These are phyloP conservation scores for Adelges cooleyi DNA, from an alignment of 1,140 invertebrate genomes.

Conservation along the genomic window DNA sequence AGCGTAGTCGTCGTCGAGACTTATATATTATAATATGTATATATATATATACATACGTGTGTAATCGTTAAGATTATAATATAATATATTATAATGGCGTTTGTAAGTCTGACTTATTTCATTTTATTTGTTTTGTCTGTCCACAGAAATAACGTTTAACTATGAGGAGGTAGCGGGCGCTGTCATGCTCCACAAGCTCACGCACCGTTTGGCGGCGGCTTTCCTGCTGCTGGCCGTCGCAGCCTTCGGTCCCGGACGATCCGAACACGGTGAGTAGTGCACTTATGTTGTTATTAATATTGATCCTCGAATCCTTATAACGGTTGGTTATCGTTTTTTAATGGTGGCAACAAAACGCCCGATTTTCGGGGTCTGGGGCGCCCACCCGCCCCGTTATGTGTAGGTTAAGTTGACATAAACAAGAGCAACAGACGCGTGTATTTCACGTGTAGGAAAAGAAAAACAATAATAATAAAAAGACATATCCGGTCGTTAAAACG, in stretches of 20 bases:
- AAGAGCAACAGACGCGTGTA: no score
- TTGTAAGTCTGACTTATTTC: not conserved
- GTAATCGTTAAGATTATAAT: not conserved
- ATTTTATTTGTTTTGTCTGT: not conserved
- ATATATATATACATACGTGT: not conserved
- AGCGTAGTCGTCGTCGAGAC: no score
- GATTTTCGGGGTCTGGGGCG: no score
- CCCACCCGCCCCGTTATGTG: no score
- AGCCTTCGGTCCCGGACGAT: slow-evolving; percentile 6
- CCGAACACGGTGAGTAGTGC: slow-evolving; percentile 14
- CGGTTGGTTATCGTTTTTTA: no score
- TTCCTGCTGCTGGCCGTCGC: not conserved
- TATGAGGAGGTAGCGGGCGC: slow-evolving; percentile 6
- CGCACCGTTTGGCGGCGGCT: not conserved
- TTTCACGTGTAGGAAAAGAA: slow-evolving; percentile 10
- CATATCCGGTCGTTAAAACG: slow-evolving; percentile 24
- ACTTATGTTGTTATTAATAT: not conserved
- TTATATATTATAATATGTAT: not conserved
- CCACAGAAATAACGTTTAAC: slow-evolving; percentile 1
- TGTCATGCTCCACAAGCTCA: not conserved
- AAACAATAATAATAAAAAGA: slow-evolving; percentile 1
- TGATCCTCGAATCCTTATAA: not conserved
- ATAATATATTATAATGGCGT: no score
- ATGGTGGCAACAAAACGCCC: no score
- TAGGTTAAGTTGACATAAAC: no score